Evolutionary conservation across 2,888 invertebrate species (phyloP).

Genomic region (Drosophila tanythrix): DNA sequence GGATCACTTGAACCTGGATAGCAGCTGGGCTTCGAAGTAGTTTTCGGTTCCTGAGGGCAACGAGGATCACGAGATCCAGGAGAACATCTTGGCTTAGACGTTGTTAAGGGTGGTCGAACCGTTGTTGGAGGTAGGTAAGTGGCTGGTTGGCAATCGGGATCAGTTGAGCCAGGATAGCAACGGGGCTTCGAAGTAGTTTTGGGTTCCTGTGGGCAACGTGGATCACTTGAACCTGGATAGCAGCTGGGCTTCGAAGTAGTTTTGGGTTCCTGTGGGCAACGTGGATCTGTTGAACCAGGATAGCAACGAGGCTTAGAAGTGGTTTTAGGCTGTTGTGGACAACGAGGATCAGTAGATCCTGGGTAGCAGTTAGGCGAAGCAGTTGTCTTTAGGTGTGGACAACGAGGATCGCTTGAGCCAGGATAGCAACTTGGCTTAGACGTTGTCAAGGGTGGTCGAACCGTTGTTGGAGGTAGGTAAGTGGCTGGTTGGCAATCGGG

Average conservation of each 20-base stretch:
- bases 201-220: neutral
- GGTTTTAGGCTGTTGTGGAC: constrained; percentile 18
- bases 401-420: too few species aligned
- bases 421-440: too few species aligned
- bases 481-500: constrained; percentile 19
- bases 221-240: constrained; percentile 37
- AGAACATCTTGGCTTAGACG: neutral
- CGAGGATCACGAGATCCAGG: constrained; percentile 73
- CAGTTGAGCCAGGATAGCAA: neutral
- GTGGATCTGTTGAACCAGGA: constrained; percentile 48
- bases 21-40: constrained; percentile 43
- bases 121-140: neutral
- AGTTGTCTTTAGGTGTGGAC: too few species aligned
- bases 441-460: neutral
- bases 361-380: too few species aligned
- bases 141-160: neutral
- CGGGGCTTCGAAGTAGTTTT: neutral
- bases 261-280: constrained; percentile 73
- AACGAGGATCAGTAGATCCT: constrained; percentile 51
- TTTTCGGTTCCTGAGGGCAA: neutral
- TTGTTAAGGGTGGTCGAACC: neutral
- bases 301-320: constrained; percentile 62
- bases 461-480: constrained; percentile 10
- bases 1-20: constrained; percentile 53
- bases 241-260: constrained; percentile 64